phyloP scores from a whole-genome alignment of 2,113 vertebrate genomes.

The Australoheros scitulus region DNA sequence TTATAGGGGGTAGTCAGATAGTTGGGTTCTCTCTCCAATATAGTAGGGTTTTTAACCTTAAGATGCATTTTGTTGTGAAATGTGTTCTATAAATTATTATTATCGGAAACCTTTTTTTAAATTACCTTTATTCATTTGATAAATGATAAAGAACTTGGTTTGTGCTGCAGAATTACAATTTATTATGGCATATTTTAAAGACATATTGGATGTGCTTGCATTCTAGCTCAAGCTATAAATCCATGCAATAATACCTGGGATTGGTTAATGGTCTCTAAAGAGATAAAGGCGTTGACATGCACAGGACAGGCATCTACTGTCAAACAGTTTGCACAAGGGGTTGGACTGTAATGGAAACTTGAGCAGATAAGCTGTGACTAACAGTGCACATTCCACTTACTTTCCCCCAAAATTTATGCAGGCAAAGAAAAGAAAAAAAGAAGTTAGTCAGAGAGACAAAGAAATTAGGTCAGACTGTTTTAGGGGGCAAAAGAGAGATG shows the following conservation, averaged over 20 bases:
- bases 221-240: neutral
- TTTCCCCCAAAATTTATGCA: conserved; percentile 9
- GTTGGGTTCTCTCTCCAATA: neutral
- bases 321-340: neutral
- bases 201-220: neutral
- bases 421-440: neutral
- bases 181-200: neutral
- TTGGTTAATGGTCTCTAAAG: neutral
- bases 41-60: neutral
- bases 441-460: neutral
- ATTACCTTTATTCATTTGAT: too few relatives aligned
- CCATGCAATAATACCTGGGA: neutral
- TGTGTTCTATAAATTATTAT: too few relatives aligned
- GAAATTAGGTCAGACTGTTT: conserved; percentile 10
- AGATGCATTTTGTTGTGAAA: neutral
- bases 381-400: conserved; percentile 25
- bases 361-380: neutral
- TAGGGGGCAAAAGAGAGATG: neutral
- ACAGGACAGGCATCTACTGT: neutral
- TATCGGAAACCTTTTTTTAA: neutral
- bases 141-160: too few relatives aligned
- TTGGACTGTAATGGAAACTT: conserved; percentile 6
- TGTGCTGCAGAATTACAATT: neutral
- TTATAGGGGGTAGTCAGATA: too few relatives aligned
- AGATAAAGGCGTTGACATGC: neutral